Conservation (phyloP, 2,113 vertebrate species). For the Garra rufa region DNA sequence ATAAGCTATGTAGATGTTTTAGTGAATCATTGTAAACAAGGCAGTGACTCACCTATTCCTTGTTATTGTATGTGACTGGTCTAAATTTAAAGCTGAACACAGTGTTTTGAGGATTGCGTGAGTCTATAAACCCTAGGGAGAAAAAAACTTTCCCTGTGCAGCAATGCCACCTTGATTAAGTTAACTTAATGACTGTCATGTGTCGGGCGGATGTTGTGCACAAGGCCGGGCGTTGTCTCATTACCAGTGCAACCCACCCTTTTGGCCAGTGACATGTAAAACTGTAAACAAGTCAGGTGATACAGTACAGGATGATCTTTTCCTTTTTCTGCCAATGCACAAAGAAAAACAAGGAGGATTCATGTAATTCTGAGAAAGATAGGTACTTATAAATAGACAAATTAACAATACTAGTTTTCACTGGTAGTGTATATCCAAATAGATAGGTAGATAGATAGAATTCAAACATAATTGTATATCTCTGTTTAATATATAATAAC, state of each 20-base stretch:
- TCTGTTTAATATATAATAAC: neutral
- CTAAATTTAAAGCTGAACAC: neutral
- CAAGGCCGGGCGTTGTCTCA: neutral
- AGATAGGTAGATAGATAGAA: neutral
- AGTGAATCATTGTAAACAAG: neutral
- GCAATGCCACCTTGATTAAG: neutral
- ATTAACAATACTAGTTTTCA: neutral
- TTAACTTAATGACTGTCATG: conserved; percentile 33
- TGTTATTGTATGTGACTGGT: neutral
- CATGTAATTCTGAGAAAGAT: too few relatives aligned
- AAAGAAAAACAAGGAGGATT: neutral
- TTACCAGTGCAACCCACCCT: neutral
- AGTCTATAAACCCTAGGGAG: neutral
- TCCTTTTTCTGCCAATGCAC: neutral
- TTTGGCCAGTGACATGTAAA: neutral
- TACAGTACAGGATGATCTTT: neutral
- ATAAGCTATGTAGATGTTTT: neutral
- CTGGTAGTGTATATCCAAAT: neutral
- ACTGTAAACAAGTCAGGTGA: conserved; percentile 25
- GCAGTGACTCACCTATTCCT: neutral
- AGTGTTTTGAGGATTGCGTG: neutral
- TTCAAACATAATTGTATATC: neutral
- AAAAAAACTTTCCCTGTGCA: neutral
- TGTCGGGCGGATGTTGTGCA: neutral
- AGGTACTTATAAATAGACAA: neutral